Percentiles rank a stretch among this genome's conserved stretches.
phyloP scores from a whole-genome alignment of 2,113 vertebrate genomes.

The Chionis minor region DNA sequence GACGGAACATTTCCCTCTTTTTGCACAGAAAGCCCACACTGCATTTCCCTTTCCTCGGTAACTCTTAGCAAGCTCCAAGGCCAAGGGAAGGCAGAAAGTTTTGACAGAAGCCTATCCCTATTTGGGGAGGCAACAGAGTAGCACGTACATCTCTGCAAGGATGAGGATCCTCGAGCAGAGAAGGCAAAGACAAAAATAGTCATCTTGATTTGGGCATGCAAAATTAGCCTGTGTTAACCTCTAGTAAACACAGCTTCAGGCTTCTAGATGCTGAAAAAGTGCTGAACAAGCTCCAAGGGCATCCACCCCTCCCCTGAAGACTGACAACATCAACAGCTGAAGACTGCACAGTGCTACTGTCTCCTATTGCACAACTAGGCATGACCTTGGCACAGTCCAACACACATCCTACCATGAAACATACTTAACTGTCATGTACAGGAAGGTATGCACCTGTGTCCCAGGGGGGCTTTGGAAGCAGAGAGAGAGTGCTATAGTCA shows the following conservation, averaged over 20 bases:
- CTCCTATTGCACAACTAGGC: neutral
- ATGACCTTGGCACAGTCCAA: neutral
- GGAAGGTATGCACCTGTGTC: neutral
- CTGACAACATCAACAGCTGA: neutral
- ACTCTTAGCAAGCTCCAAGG: neutral
- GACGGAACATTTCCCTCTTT: neutral
- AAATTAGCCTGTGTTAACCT: neutral
- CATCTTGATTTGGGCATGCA: neutral
- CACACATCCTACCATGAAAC: neutral
- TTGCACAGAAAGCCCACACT: neutral
- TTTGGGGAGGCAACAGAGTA: neutral
- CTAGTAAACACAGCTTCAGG: neutral
- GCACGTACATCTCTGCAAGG: neutral
- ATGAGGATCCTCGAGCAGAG: neutral
- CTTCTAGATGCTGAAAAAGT: neutral
- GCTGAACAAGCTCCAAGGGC: neutral
- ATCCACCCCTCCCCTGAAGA: neutral
- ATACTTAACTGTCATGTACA: neutral
- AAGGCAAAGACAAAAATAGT: neutral
- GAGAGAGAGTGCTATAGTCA: neutral
- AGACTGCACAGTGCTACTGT: neutral
- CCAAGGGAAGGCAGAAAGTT: neutral
- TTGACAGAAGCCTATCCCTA: neutral
- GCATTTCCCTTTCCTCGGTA: neutral
- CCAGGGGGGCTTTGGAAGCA: neutral